These are phyloP conservation scores for Embidobia sp. DNA, from an alignment of 2,888 invertebrate genomes.

Conservation along the genomic window DNA sequence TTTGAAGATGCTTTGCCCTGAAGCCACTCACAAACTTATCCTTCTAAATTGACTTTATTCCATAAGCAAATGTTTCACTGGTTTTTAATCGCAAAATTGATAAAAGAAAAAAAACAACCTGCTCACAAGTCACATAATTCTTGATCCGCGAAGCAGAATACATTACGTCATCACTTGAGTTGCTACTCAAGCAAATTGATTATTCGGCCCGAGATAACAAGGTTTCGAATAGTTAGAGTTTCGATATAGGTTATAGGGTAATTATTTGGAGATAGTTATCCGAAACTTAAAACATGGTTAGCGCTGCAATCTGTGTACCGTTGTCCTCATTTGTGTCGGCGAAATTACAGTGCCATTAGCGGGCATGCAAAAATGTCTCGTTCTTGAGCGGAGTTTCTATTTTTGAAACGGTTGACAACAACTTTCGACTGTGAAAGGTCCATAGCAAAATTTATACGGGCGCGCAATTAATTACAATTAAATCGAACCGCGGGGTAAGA, in stretches of 20 bases:
- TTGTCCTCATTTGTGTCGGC: slow-evolving; percentile 21
- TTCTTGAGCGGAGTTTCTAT: no score
- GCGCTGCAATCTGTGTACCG: slow-evolving; percentile 42
- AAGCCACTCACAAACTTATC: no score
- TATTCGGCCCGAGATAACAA: slow-evolving; percentile 44
- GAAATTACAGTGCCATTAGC: slow-evolving; percentile 1
- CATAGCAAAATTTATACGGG: no score
- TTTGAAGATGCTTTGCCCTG: no score
- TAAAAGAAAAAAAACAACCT: no score
- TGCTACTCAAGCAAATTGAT: slow-evolving; percentile 44
- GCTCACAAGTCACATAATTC: neutral
- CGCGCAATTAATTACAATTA: slow-evolving; percentile 1
- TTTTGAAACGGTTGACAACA: no score
- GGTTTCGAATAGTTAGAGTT: slow-evolving; percentile 48
- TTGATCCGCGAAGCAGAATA: slow-evolving; percentile 4
- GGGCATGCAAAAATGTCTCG: neutral
- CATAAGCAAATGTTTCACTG: no score
- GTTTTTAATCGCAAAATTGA: no score
- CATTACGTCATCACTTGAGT: slow-evolving; percentile 16
- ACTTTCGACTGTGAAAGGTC: no score
- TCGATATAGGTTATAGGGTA: slow-evolving; percentile 53
- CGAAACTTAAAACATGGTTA: slow-evolving; percentile 52
- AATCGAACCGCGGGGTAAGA: neutral
- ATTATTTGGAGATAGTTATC: slow-evolving; percentile 59
- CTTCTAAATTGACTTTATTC: no score